Percentiles rank a stretch among this genome's conserved stretches.
Evolutionary conservation across 2,113 vertebrate genomes (phyloP).

Genomic region (Amphiprion ocellaris): DNA sequence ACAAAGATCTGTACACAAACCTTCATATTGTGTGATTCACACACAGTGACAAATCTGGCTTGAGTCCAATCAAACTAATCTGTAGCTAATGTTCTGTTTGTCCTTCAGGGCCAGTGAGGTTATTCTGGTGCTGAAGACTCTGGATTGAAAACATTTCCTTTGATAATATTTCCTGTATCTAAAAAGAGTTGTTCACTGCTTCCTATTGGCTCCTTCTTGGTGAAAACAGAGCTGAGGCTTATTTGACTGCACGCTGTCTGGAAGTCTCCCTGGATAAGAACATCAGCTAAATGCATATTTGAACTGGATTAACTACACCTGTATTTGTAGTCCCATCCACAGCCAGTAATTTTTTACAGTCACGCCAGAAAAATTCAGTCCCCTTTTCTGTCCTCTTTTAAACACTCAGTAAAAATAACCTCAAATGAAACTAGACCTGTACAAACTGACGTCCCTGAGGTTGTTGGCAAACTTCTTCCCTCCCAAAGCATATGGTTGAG

Average conservation of each 20-base stretch:
- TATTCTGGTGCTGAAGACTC: constrained; percentile 2
- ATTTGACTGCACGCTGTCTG: constrained; percentile 27
- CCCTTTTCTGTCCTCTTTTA: constrained; percentile 17
- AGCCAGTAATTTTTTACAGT: constrained; percentile 30
- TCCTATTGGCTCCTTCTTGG: constrained; percentile 16
- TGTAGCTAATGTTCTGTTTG: constrained; percentile 24
- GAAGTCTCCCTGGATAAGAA: constrained; percentile 37
- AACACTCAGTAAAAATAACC: constrained; percentile 57
- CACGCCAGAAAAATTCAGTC: constrained; percentile 25
- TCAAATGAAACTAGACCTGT: constrained; percentile 55
- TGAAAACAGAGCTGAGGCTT: constrained; percentile 30
- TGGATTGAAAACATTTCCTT: constrained; percentile 15
- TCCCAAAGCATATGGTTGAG: constrained; percentile 61
- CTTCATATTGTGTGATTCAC: constrained; percentile 20
- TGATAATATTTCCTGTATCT: constrained; percentile 18
- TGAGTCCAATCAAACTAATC: constrained; percentile 12
- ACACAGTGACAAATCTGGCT: constrained; percentile 13
- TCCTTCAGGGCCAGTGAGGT: constrained; percentile 15
- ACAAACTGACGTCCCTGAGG: constrained; percentile 49
- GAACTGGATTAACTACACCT: constrained; percentile 51
- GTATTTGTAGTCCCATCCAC: constrained; percentile 12
- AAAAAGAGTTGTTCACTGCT: constrained; percentile 23
- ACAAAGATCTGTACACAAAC: constrained; percentile 17
- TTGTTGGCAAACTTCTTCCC: constrained; percentile 50
- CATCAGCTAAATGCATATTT: constrained; percentile 37